A percentile compares a stretch with the other conserved stretches of the same genome.
Conservation (phyloP, 2,888 invertebrate genomes). For the Chrysomela aeneicollis region DNA sequence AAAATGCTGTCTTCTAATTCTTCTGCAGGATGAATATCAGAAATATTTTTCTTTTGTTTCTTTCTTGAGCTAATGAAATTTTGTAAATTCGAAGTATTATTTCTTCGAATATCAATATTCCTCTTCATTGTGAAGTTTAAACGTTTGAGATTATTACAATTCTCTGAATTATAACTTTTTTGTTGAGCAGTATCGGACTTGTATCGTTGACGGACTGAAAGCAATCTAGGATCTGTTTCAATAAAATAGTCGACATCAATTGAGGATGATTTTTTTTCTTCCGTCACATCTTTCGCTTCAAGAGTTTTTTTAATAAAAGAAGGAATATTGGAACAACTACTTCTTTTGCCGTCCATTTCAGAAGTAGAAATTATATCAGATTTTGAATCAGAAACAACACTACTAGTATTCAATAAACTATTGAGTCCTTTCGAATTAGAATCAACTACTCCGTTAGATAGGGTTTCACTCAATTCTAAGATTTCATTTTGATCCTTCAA, state of each 20-base stretch:
- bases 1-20: slow-evolving; percentile 28
- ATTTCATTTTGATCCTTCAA: background rate
- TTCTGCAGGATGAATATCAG: slow-evolving; percentile 28
- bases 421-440: background rate
- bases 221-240: background rate
- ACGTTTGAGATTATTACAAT: background rate
- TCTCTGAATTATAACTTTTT: background rate
- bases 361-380: background rate
- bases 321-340: background rate
- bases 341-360: background rate
- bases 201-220: slow-evolving; percentile 7
- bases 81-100: background rate
- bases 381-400: background rate
- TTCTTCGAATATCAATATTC: background rate
- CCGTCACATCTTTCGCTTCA: too few species aligned
- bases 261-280: background rate
- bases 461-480: too few species aligned
- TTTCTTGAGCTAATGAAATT: background rate
- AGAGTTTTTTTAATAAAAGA: background rate
- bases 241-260: slow-evolving; percentile 1
- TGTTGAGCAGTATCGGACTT: background rate
- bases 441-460: background rate
- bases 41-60: slow-evolving; percentile 14
- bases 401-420: too few species aligned
- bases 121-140: background rate